A percentile compares a stretch with the other conserved stretches of the same genome.
phyloP scores from a whole-genome alignment of 2,113 vertebrate species.

The Ivindomyrus marchei region DNA sequence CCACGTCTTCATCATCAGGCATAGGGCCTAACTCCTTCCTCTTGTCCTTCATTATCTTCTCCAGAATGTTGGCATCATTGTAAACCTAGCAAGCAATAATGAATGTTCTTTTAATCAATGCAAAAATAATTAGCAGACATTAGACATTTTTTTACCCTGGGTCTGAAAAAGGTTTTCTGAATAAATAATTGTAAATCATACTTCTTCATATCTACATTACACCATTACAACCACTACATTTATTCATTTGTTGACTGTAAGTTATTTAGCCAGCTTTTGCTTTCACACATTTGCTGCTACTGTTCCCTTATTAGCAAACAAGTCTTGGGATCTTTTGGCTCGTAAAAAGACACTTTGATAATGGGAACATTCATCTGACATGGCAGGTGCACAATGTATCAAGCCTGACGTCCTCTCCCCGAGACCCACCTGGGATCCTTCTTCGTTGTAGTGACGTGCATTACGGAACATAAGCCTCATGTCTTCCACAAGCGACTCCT shows the following conservation, averaged over 20 bases:
- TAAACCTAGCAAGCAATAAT: slow-evolving; percentile 70
- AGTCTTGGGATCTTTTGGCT: background rate
- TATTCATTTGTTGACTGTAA: background rate
- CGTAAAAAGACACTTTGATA: background rate
- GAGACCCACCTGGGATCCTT: slow-evolving; percentile 82
- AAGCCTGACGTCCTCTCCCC: too few relatives aligned
- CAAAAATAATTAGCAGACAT: background rate
- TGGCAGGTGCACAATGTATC: background rate
- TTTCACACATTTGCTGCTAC: background rate
- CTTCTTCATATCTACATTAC: background rate
- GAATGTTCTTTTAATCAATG: background rate
- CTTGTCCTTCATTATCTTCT: slow-evolving; percentile 90
- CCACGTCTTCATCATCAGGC: slow-evolving; percentile 86
- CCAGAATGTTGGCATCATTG: slow-evolving; percentile 90
- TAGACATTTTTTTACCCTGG: background rate
- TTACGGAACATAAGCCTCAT: slow-evolving; percentile 98
- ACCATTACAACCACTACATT: background rate
- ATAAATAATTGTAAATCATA: background rate
- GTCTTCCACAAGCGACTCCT: slow-evolving; percentile 87
- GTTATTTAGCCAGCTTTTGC: background rate
- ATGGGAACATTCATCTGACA: background rate
- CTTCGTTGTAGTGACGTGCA: slow-evolving; percentile 94
- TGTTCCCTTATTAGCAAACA: background rate
- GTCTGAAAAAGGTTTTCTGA: background rate
- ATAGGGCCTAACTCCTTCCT: slow-evolving; percentile 84